Evolutionary conservation across 2,113 vertebrate species (phyloP), one percentile per base, ranked within the genome.

Genomic region (Catharus minimus): DNA sequence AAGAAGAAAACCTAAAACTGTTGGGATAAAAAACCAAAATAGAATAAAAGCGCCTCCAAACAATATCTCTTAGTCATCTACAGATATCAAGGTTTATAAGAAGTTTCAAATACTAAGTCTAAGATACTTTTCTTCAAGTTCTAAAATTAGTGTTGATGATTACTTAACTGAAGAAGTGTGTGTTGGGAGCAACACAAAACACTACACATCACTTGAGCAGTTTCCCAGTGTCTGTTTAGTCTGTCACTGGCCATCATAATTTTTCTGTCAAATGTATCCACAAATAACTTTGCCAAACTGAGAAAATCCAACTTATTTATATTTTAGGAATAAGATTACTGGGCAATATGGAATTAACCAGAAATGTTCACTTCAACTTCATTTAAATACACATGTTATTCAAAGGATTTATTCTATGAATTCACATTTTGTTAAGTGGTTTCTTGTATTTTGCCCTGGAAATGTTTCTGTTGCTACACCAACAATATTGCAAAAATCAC

Each of bases 1-100:
- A 5, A 5, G 4, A 26, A n/a, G 14, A 24, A 6, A 10, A 2
- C 5, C 2, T 11, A 13, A 65, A 56, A 60, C 18, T 16, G 4
- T 7, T 8, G 1, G 1, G 2, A 3, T 14, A 7, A 16, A 30
- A 66, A 44, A 43, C 30, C 11, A 77, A 66, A 43, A 43, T 23
- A 43, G 24, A 9, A 36, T 26, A 44, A 56, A 26, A n/a, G 6
- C 2, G 0, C 38, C 19, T 65, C 30, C 22, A 49, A 44, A 61
- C 24, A 36, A 83, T 67, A n/a, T 56, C 20, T 82, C 7, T 36
- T 58, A 23, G 26, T 56, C 61, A 32, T 5, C 15, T 61, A 8
- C 9, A 52, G 12, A 18, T 56, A n/a, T 7, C 20, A 56, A 71
- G 22, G 33, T 55, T 67, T 36, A 39, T 36, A 58, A 72, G 16